Conservation (phyloP, 2,888 invertebrate species). For the Drosophila nr. perissopoda region DNA sequence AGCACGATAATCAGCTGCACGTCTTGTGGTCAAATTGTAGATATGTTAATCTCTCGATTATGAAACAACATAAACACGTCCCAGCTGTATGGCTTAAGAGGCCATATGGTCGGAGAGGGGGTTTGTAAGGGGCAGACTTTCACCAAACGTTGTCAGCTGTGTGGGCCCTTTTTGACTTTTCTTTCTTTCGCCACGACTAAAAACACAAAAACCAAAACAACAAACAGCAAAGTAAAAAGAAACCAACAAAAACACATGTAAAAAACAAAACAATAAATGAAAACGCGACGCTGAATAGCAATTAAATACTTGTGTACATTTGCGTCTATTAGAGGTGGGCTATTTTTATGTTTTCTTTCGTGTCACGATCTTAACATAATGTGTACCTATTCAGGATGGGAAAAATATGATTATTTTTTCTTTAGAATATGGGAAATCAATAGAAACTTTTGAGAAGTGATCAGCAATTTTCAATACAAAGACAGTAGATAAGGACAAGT, state of each 20-base stretch:
- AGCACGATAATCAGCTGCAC: conserved; percentile 55
- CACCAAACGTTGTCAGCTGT: conserved; percentile 72
- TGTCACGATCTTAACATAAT: conserved; percentile 3
- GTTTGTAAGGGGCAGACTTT: conserved; percentile 52
- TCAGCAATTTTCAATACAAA: background rate
- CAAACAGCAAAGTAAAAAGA: conserved; percentile 43
- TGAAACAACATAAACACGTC: conserved; percentile 69
- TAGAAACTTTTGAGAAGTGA: background rate
- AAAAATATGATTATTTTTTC: background rate
- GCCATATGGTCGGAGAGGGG: background rate
- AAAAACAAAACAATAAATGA: conserved; percentile 30
- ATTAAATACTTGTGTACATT: conserved; percentile 43
- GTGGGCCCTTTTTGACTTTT: conserved; percentile 51
- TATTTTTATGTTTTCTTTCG: conserved; percentile 1
- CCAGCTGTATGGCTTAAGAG: conserved; percentile 35
- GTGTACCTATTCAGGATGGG: background rate
- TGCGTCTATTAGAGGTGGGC: conserved; percentile 21
- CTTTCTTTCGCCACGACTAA: conserved; percentile 25
- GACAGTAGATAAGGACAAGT: background rate
- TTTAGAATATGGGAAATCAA: background rate
- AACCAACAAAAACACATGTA: conserved; percentile 27
- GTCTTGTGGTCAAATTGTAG: conserved; percentile 61
- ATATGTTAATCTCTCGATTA: conserved; percentile 67
- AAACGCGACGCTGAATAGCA: conserved; percentile 49
- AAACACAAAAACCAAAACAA: conserved; percentile 49